Percentiles rank a stretch among this genome's conserved stretches.
phyloP scores from a whole-genome alignment of 2,113 vertebrate species.

The Aythya baeri region DNA sequence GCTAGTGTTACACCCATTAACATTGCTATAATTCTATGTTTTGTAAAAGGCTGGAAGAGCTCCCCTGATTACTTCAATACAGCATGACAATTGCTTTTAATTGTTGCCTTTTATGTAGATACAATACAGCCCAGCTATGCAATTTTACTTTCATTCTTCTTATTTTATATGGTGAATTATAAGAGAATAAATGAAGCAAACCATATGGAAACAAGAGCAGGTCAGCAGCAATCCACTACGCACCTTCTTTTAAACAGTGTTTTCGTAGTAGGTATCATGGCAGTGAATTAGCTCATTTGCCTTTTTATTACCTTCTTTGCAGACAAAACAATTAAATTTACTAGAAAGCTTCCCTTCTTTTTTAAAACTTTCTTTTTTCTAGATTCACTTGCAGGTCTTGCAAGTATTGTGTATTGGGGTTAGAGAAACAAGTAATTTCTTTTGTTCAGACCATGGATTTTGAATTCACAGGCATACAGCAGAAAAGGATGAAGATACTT shows the following conservation, averaged over 20 bases:
- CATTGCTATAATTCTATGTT: background rate
- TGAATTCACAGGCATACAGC: background rate
- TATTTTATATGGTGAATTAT: background rate
- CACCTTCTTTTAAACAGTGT: background rate
- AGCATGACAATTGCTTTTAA: background rate
- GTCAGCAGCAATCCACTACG: background rate
- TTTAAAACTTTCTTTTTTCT: background rate
- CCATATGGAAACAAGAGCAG: background rate
- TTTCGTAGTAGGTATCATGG: background rate
- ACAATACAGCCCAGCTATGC: background rate
- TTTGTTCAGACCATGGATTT: background rate
- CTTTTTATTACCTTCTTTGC: background rate
- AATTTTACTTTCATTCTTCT: background rate
- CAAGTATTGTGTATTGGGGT: background rate
- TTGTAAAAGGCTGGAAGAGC: background rate
- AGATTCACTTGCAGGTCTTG: background rate
- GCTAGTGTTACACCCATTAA: background rate
- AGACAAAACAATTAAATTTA: background rate
- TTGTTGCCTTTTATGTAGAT: background rate
- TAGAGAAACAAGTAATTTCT: background rate
- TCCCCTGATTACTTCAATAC: background rate
- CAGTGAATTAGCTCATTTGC: background rate
- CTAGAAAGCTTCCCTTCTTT: background rate
- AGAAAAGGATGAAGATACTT: background rate
- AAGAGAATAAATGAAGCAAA: background rate